These are phyloP conservation scores for Trichogramma pretiosum DNA, from an alignment of 1,140 invertebrate species.

Conservation along the genomic window DNA sequence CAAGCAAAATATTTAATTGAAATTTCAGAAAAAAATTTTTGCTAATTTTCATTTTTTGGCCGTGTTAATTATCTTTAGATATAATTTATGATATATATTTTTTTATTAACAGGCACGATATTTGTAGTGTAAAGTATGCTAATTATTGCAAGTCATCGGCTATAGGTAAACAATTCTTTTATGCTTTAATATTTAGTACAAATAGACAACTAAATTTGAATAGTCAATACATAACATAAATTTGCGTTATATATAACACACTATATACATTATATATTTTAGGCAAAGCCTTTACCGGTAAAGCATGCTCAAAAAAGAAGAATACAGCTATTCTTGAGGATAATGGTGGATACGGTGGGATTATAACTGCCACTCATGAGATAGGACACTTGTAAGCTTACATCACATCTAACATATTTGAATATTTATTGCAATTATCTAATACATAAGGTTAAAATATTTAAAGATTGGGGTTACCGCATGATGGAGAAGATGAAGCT, in stretches of 20 bases:
- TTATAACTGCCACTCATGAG: constrained; percentile 15
- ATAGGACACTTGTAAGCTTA: constrained; percentile 16
- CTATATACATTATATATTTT: neutral
- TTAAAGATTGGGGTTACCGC: constrained; percentile 11
- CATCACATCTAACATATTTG: neutral
- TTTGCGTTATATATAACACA: too few relatives aligned
- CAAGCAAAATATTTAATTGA: too few relatives aligned
- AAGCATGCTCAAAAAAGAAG: constrained; percentile 12
- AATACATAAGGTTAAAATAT: too few relatives aligned
- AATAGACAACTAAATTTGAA: too few relatives aligned
- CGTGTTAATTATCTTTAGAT: neutral
- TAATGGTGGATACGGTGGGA: constrained; percentile 10
- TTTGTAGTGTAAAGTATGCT: constrained; percentile 12
- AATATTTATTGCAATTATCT: neutral
- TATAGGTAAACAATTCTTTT: constrained; percentile 1
- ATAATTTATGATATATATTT: neutral
- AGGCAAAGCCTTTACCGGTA: constrained; percentile 14
- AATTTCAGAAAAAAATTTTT: too few relatives aligned
- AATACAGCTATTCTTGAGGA: constrained; percentile 15
- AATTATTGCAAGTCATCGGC: constrained; percentile 11
- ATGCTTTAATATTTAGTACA: neutral
- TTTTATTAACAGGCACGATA: constrained; percentile 8
- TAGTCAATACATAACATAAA: too few relatives aligned
- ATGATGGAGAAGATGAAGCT: constrained; percentile 12
- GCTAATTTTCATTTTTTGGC: too few relatives aligned